Percentiles rank a stretch among this genome's conserved stretches.
These are phyloP conservation scores for Lonchura striata DNA, from an alignment of 2,113 vertebrate species.

Conservation along the genomic window DNA sequence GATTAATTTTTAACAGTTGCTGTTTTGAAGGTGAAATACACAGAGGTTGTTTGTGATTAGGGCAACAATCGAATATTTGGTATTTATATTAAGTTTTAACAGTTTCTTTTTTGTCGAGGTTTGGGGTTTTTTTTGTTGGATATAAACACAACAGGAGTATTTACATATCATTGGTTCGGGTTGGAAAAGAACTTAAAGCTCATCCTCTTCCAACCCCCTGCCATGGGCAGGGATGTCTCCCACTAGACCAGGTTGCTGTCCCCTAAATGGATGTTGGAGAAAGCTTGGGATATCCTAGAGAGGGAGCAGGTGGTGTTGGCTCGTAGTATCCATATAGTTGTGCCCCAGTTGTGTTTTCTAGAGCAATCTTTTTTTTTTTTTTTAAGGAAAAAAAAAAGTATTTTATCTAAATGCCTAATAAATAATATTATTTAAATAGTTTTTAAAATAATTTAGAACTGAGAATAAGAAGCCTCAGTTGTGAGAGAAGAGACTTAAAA, in stretches of 20 bases:
- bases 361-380: constrained; percentile 15
- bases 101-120: constrained; percentile 41
- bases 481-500: constrained; percentile 46
- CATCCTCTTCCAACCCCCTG: neutral
- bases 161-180: neutral
- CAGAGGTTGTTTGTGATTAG: constrained; percentile 32
- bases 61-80: constrained; percentile 47
- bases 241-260: neutral
- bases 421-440: constrained; percentile 65
- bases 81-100: constrained; percentile 68
- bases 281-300: neutral
- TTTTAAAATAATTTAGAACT: constrained; percentile 51
- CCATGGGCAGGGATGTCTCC: neutral
- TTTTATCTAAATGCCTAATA: constrained; percentile 66
- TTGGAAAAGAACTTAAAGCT: neutral
- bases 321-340: neutral
- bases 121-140: neutral
- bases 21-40: too few relatives aligned
- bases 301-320: neutral
- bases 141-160: neutral
- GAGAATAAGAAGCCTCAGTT: constrained; percentile 22
- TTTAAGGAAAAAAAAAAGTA: neutral
- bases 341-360: constrained; percentile 50
- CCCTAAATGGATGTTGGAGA: neutral
- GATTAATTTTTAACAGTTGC: constrained; percentile 61